These are phyloP conservation scores for Drosophila baimaii DNA, from an alignment of 1,140 invertebrate genomes.

Conservation along the genomic window DNA sequence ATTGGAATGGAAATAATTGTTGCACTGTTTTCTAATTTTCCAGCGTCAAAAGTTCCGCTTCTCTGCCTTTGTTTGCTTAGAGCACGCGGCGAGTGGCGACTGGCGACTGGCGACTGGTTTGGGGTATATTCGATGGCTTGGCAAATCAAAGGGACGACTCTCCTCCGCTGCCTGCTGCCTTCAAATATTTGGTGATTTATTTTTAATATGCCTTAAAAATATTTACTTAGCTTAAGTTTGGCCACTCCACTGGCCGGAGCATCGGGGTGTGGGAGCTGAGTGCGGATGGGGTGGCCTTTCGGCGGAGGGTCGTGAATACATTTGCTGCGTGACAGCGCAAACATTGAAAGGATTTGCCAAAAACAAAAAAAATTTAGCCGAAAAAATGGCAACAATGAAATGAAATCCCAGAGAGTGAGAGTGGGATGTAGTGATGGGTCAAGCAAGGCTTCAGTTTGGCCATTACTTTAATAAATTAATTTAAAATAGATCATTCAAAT, in stretches of 20 bases:
- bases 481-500: not conserved
- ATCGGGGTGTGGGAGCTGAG: constrained; percentile 1
- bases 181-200: constrained; percentile 77
- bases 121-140: constrained; percentile 46
- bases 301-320: constrained; percentile 40
- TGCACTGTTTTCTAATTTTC: constrained; percentile 76
- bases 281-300: not conserved
- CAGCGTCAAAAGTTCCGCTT: constrained; percentile 63
- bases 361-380: constrained; percentile 42
- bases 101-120: constrained; percentile 4
- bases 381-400: constrained; percentile 44
- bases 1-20: constrained; percentile 72
- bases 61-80: constrained; percentile 53
- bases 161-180: constrained; percentile 33
- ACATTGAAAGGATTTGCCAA: constrained; percentile 81
- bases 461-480: not conserved
- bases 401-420: constrained; percentile 1
- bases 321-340: constrained; percentile 76
- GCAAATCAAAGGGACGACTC: constrained; percentile 43
- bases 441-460: not conserved
- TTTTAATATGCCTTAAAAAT: constrained; percentile 81
- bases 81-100: constrained; percentile 56
- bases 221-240: constrained; percentile 72
- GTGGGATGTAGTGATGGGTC: constrained; percentile 17
- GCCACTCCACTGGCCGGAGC: constrained; percentile 37